Evolutionary conservation across 64 coral and sea anemone species (phyloP), one percentile per base, ranked within the genome.

Genomic region (Pocillopora damicornis): DNA sequence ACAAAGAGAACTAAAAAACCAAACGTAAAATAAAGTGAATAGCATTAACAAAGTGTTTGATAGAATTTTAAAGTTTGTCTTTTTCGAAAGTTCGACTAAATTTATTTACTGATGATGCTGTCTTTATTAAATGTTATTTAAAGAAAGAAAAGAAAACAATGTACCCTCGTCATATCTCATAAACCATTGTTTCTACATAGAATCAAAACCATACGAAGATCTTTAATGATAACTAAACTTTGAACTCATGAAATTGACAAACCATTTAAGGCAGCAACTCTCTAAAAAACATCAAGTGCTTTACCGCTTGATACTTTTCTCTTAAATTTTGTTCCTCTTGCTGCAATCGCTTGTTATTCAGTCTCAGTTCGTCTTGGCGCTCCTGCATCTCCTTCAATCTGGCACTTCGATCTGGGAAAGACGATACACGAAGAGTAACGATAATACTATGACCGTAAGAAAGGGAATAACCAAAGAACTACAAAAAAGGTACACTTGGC

Each of bases 341-440:
- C 73, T 99, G 97, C 18, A 99, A 84, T 14, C 90, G 38, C 26
- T 93, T 88, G 38, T 99, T 99, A 60, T 89, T 99, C 14, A 23
- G 86, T 38, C 92, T 85, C 12, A 95, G 65, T 75, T 99, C 89
- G 57, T 86, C 88, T 64, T 79, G 91, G 25, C 94, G 82, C 80
- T 92, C 93, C 61, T 95, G 93, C 93, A 99, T 93, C 17, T 91
- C 93, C 82, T 95, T 93, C 62, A 99, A 71, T 35, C 97, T 88
- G 58, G 88, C 80, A 89, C 81, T 91, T 1, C 97, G 97, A 88
- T 99, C 97, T 99, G 84, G 42, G 7, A 51, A 51, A 51, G 42
- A 51, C 2, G 42, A 73, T 22, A 81, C 74, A 77, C 18, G 34
- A 87, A 75, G 9, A 62, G 15, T 63, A 88, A 38, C 73, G 35